Evolutionary conservation across 2,113 vertebrate species (phyloP).

Genomic region (Sander vitreus): DNA sequence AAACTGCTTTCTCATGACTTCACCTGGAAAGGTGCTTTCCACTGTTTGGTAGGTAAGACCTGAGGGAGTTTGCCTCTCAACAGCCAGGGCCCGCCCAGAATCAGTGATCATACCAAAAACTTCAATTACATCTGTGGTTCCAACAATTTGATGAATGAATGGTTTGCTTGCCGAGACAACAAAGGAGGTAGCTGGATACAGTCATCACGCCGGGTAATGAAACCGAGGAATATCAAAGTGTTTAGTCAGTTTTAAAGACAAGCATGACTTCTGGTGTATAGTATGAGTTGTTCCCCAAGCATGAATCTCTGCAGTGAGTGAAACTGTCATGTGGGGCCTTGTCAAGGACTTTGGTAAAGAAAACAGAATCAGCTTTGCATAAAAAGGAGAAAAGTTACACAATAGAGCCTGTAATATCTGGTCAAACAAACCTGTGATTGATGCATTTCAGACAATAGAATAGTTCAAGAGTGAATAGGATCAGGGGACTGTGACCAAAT

Average conservation of each 20-base stretch:
- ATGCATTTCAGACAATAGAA: constrained; percentile 67
- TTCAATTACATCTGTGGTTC: constrained; percentile 71
- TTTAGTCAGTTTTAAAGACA: constrained; percentile 66
- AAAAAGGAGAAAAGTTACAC: constrained; percentile 65
- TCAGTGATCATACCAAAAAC: constrained; percentile 60
- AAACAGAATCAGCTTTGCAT: constrained; percentile 73
- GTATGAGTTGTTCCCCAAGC: constrained; percentile 53
- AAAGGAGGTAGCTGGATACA: constrained; percentile 62
- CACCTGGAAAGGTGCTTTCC: constrained; percentile 89
- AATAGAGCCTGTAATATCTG: constrained; percentile 72
- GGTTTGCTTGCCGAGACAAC: constrained; percentile 70
- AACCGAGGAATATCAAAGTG: constrained; percentile 65
- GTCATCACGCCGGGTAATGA: constrained; percentile 63
- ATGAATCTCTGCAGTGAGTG: constrained; percentile 59
- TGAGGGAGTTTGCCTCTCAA: constrained; percentile 58
- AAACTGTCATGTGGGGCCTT: constrained; percentile 68
- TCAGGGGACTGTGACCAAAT: constrained; percentile 53
- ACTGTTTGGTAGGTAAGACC: constrained; percentile 81
- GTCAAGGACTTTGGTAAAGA: constrained; percentile 74
- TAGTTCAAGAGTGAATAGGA: constrained; percentile 60
- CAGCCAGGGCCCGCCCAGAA: constrained; percentile 62
- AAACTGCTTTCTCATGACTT: constrained; percentile 82
- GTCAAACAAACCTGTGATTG: constrained; percentile 77
- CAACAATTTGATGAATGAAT: constrained; percentile 73
- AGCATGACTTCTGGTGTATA: constrained; percentile 42